phyloP scores from a whole-genome alignment of 1,140 invertebrate species.

The Lerema accius region DNA sequence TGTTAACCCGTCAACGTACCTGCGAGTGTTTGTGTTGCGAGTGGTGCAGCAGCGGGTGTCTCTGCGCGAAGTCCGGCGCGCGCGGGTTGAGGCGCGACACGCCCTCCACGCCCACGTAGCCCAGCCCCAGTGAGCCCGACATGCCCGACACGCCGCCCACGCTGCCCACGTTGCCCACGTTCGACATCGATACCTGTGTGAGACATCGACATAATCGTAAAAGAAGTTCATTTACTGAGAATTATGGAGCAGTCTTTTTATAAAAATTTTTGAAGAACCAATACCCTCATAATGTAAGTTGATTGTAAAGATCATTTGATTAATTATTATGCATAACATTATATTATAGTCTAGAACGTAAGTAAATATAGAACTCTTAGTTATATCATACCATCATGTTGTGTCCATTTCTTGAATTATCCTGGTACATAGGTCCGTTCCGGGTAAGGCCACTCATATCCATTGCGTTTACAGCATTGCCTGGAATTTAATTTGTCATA shows the following conservation, averaged over 20 bases:
- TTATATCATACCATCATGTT: constrained; percentile 75
- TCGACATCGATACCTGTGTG: constrained; percentile 67
- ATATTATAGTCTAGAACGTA: no score
- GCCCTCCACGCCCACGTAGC: constrained; percentile 70
- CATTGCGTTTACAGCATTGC: constrained; percentile 71
- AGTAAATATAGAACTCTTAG: no score
- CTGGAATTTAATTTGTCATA: constrained; percentile 44
- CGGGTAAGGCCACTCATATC: constrained; percentile 73
- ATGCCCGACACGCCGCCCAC: constrained; percentile 65
- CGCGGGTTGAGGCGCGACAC: constrained; percentile 93
- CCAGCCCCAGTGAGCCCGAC: constrained; percentile 67
- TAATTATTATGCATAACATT: no score
- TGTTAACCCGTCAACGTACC: no score
- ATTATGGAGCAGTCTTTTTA: no score
- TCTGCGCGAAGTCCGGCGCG: constrained; percentile 90
- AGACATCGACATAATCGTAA: no score
- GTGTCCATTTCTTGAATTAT: constrained; percentile 76
- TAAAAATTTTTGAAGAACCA: no score
- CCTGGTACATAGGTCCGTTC: constrained; percentile 78
- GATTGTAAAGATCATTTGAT: no score
- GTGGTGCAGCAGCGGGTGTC: constrained; percentile 74
- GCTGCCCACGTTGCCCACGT: constrained; percentile 63
- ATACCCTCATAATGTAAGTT: no score
- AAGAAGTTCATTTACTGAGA: no score
- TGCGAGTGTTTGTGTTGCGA: constrained; percentile 78